phyloP scores from a whole-genome alignment of 2,888 invertebrate species.

The Hyposoter dolosus region DNA sequence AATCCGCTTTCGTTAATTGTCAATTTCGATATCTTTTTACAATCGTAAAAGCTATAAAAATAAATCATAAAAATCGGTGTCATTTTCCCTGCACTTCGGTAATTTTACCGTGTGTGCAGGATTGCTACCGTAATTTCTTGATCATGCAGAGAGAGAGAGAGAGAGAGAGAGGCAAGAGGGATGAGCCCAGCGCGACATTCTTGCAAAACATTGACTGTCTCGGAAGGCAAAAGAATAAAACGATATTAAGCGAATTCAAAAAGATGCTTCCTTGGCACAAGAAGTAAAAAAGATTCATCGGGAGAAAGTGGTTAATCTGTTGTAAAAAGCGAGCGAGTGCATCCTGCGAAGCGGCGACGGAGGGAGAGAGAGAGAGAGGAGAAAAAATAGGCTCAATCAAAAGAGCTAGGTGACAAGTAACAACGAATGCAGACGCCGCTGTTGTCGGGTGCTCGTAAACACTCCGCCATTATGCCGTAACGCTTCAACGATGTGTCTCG shows the following conservation, averaged over 20 bases:
- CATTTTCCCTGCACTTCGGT: background rate
- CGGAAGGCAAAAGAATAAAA: background rate
- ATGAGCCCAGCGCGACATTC: background rate
- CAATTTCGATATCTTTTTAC: background rate
- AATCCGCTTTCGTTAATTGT: background rate
- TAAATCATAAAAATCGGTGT: background rate
- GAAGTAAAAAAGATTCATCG: background rate
- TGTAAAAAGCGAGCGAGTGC: background rate
- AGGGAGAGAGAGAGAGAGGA: background rate
- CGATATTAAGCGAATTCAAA: background rate
- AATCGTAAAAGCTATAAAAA: background rate
- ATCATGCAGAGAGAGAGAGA: background rate
- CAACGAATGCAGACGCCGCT: conserved; percentile 13
- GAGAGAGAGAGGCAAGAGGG: background rate
- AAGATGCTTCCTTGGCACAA: background rate
- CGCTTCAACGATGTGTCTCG: conserved; percentile 64
- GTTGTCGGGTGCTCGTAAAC: conserved; percentile 47
- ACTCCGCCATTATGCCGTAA: conserved; percentile 66
- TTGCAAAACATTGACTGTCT: background rate
- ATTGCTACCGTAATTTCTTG: background rate
- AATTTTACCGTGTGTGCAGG: background rate
- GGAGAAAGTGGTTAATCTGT: background rate
- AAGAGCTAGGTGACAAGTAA: conserved; percentile 7
- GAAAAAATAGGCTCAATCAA: background rate
- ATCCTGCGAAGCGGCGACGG: background rate